These are phyloP conservation scores for Dryobates pubescens DNA, from an alignment of 2,797 vertebrate species.

Conservation along the genomic window DNA sequence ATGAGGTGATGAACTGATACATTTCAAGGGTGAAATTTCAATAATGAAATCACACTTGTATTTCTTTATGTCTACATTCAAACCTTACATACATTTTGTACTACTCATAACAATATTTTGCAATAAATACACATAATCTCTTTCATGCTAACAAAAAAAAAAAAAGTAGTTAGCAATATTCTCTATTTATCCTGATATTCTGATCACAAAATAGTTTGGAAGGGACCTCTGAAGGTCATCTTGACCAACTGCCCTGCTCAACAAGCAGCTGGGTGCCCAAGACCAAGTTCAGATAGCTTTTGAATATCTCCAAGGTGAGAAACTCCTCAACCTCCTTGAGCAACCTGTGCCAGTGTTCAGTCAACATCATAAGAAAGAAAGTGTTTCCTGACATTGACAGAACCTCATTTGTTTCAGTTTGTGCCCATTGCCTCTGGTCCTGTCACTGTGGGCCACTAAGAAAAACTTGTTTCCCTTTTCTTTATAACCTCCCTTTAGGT, in stretches of 20 bases:
- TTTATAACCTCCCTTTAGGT: not conserved
- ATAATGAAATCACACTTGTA: constrained; percentile 7
- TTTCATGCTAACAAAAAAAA: not conserved
- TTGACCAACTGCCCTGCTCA: fast-evolving
- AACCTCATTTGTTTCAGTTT: too few relatives aligned
- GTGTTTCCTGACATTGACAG: not conserved
- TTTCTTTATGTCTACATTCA: not conserved
- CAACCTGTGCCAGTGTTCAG: not conserved
- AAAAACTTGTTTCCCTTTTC: too few relatives aligned
- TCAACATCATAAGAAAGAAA: not conserved
- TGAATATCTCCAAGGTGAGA: not conserved
- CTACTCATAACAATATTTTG: not conserved
- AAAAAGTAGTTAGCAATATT: not conserved
- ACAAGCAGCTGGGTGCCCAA: not conserved
- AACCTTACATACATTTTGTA: constrained; percentile 12
- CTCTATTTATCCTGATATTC: not conserved
- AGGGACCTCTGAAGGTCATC: not conserved
- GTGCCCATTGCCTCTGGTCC: too few relatives aligned
- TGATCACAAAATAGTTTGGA: not conserved
- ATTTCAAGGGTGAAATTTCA: constrained; percentile 47
- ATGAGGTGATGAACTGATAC: not conserved
- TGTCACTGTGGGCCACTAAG: too few relatives aligned
- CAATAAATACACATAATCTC: not conserved
- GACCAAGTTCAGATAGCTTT: not conserved
- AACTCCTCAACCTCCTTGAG: not conserved